Percentiles rank a stretch among this genome's conserved stretches.
Conservation (phyloP, 2,113 vertebrate genomes). For the Alouatta palliata region DNA sequence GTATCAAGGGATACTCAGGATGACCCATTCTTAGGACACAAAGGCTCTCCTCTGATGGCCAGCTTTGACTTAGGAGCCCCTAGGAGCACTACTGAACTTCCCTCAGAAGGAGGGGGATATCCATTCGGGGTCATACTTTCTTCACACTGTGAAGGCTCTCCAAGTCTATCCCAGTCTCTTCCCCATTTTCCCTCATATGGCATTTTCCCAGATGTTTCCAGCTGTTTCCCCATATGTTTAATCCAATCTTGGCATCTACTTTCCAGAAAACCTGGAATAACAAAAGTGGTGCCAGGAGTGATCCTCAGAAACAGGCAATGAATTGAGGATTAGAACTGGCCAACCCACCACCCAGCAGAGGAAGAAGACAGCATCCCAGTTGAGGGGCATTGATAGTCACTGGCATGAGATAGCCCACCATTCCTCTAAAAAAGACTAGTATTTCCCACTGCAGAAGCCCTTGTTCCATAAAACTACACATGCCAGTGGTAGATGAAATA, state of each 20-base stretch:
- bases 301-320: not conserved
- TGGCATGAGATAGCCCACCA: too few relatives aligned
- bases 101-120: not conserved
- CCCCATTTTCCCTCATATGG: not conserved
- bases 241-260: not conserved
- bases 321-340: not conserved
- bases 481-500: not conserved
- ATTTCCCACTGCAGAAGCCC: not conserved
- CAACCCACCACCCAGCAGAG: not conserved
- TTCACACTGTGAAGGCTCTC: not conserved
- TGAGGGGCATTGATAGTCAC: not conserved
- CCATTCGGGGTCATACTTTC: not conserved
- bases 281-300: not conserved
- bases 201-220: not conserved
- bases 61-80: too few relatives aligned
- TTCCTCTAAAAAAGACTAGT: not conserved
- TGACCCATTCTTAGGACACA: not conserved
- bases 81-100: not conserved
- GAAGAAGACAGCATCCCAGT: not conserved
- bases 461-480: not conserved
- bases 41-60: not conserved
- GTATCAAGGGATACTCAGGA: not conserved
- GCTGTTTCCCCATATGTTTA: not conserved
- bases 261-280: not conserved
- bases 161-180: too few relatives aligned